Evolutionary conservation across 2,797 vertebrate genomes (phyloP).

Genomic region (Cichlasoma orientale): DNA sequence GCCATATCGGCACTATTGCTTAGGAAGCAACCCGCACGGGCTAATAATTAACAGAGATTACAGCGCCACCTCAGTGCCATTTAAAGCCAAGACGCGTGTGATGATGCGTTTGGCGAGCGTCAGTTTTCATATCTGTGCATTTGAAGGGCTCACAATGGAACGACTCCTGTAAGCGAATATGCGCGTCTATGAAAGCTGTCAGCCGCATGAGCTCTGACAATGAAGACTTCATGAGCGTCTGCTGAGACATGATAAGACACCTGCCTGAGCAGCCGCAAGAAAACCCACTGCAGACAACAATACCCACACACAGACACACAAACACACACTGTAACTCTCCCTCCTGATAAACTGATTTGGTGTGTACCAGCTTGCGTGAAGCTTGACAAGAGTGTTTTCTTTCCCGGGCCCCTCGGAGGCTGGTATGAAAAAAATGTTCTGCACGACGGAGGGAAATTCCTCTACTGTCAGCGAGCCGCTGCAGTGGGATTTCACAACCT

Average conservation of each 20-base stretch:
- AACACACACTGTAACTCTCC: slow-evolving; percentile 43
- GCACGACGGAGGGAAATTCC: slow-evolving; percentile 74
- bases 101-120: slow-evolving; percentile 12
- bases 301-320: not conserved
- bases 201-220: slow-evolving; percentile 31
- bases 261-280: slow-evolving; percentile 38
- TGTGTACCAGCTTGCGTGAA: slow-evolving; percentile 47
- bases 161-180: slow-evolving; percentile 29
- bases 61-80: not conserved
- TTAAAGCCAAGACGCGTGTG: slow-evolving; percentile 43
- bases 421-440: slow-evolving; percentile 75
- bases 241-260: slow-evolving; percentile 54
- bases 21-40: slow-evolving; percentile 1
- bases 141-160: slow-evolving; percentile 37
- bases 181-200: slow-evolving; percentile 18
- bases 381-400: slow-evolving; percentile 58
- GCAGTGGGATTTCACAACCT: slow-evolving; percentile 60
- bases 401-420: slow-evolving; percentile 56
- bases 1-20: slow-evolving; percentile 7
- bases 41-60: slow-evolving; percentile 61
- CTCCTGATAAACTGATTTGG: slow-evolving; percentile 37
- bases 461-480: slow-evolving; percentile 58
- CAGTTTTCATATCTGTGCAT: slow-evolving; percentile 62
- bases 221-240: slow-evolving; percentile 41
- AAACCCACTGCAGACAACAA: slow-evolving; percentile 37